Evolutionary conservation across 35 echinoderm and acorn worm genomes (phyloP).

Genomic region (Ptychodera flava): DNA sequence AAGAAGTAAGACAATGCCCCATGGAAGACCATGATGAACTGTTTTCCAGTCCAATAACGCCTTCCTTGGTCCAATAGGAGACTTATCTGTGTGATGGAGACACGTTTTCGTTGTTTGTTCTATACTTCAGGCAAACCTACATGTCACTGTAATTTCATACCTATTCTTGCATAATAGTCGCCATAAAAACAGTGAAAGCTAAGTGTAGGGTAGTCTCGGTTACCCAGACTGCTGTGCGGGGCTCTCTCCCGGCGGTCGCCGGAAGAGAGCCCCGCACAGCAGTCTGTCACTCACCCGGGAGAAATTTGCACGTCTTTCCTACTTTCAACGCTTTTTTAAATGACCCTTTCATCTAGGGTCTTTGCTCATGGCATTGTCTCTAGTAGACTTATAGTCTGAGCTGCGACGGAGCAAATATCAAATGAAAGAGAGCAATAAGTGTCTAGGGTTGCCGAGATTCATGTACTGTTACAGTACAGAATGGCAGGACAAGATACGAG

Average conservation of each 20-base stretch:
- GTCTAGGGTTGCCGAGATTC: too few species aligned
- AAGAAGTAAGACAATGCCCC: slow-evolving; percentile 79
- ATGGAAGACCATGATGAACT: slow-evolving; percentile 65
- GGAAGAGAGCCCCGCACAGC: too few species aligned
- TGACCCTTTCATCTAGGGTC: too few species aligned
- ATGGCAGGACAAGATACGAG: too few species aligned
- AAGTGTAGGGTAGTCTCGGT: background rate
- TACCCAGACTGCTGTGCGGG: background rate
- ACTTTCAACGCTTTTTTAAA: too few species aligned
- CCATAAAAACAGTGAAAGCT: background rate
- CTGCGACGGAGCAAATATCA: too few species aligned
- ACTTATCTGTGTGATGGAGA: background rate
- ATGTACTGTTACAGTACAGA: too few species aligned
- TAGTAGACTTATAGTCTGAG: too few species aligned
- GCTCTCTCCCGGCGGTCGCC: background rate
- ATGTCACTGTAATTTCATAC: background rate
- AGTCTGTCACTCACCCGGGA: too few species aligned
- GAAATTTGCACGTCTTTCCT: too few species aligned
- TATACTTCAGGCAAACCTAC: background rate
- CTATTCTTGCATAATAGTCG: slow-evolving; percentile 14
- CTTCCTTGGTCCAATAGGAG: slow-evolving; percentile 34
- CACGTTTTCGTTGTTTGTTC: background rate
- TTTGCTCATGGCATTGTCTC: too few species aligned
- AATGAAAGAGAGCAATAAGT: too few species aligned
- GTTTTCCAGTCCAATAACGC: slow-evolving; percentile 73